Base-by-base conservation (phyloP, 2,888 invertebrate genomes). In the Bhutanitis thaidina region DNA sequence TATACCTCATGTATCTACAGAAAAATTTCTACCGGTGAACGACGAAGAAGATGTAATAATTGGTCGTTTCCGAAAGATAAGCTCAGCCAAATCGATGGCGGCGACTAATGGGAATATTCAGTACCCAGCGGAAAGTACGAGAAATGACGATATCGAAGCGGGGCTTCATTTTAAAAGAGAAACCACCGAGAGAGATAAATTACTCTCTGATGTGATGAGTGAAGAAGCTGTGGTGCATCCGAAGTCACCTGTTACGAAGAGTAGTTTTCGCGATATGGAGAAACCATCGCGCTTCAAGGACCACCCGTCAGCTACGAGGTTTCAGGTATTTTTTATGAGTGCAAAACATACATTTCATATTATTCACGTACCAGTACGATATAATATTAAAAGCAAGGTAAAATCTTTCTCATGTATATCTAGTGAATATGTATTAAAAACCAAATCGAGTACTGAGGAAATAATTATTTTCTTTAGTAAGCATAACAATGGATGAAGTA, bases 221-320 rank as follows among this genome's bases (percentile, higher is more conserved):
- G 79, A 77, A 53, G 75, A 71, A 0, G 58, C 62, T 1, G 44
- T 72, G 14, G 57, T 72, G 15, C 69, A 68, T n/a, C 56, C 69
- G 1, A 72, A 62, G 50, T 73, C 76, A 1, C 74, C 78, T 0
- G 63, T 81, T 14, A 91, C 92, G 3, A 92, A 92, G 66, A 92
- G 92, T 66, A 92, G 92, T 70, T 92, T 92, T 66, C 88, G 92
- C 38, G 91, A 92, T 68, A 65, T 85, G 4, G 92, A 92, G 62
- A 92, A 92, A 69, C 92, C 92, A 0, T 91, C 92, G 0, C 77
- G 92, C 52, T 92, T 92, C 59, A 92, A 86, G 67, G 92, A 92
- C 62, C 87, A 85, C 34, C 91, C 91, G 2, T 91, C 92, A 15
- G 89, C 91, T 27, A 92, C 92, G 7, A 88, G 92, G 54, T 92